phyloP scores from a whole-genome alignment of 2,797 vertebrate species.

The Pyrocephalus nanus region DNA sequence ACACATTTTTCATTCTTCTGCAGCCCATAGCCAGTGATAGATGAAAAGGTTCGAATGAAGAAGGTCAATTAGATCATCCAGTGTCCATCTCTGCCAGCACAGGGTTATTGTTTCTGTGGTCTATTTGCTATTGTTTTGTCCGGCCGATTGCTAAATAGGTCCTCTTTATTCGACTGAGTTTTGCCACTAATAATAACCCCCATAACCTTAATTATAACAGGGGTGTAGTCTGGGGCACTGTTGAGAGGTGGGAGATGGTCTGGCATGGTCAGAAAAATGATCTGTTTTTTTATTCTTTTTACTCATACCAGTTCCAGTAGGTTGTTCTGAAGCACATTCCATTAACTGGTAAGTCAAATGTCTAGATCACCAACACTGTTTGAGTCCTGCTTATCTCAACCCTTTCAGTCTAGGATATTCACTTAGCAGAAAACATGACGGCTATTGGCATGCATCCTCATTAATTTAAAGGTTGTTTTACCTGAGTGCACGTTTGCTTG shows the following conservation, averaged over 20 bases:
- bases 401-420: neutral
- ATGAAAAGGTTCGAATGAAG: slow-evolving; percentile 33
- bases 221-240: neutral
- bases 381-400: neutral
- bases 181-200: slow-evolving; percentile 24
- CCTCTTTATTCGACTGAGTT: neutral
- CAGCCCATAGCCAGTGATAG: neutral
- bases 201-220: slow-evolving; percentile 16
- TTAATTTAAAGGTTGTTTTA: neutral
- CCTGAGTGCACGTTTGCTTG: neutral
- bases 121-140: slow-evolving; percentile 39
- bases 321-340: neutral
- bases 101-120: slow-evolving; percentile 33
- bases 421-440: neutral
- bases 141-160: neutral
- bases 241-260: neutral
- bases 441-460: neutral
- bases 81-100: neutral
- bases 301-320: neutral
- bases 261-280: neutral
- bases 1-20: slow-evolving; percentile 35
- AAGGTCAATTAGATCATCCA: slow-evolving; percentile 38
- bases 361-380: neutral
- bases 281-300: neutral
- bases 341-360: neutral